Percentiles rank a stretch among this genome's conserved stretches.
Evolutionary conservation across 2,888 invertebrate species (phyloP).

Genomic region (Argyra leucocephala): DNA sequence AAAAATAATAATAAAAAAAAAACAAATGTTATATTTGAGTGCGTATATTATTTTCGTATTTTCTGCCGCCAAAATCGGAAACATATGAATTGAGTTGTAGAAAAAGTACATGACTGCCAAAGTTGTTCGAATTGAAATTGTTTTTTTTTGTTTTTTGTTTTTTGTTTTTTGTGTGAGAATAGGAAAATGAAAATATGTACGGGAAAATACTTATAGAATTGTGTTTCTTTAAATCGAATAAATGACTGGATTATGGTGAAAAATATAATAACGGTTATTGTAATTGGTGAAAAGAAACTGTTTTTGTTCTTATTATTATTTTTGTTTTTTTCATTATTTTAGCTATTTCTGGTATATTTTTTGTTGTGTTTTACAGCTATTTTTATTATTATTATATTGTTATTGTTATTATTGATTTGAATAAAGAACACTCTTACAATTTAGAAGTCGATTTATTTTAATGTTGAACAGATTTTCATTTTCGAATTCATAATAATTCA

Average conservation of each 20-base stretch:
- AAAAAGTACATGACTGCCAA: no score
- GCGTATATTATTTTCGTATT: no score
- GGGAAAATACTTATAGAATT: neutral
- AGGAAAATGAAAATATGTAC: neutral
- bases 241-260: constrained; percentile 4
- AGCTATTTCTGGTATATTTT: neutral
- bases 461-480: neutral
- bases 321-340: neutral
- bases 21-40: no score
- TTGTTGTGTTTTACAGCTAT: neutral
- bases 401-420: neutral
- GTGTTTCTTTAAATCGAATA: constrained; percentile 1
- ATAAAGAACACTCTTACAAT: neutral
- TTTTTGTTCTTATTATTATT: neutral
- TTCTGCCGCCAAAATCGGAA: no score
- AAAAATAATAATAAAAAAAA: no score
- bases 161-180: no score
- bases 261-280: constrained; percentile 4
- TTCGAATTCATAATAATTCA: neutral
- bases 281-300: neutral
- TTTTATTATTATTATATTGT: neutral
- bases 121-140: no score
- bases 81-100: no score
- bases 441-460: neutral
- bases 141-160: no score